Conservation (phyloP, 2,797 vertebrate genomes). For the Peromyscus nudipes region DNA sequence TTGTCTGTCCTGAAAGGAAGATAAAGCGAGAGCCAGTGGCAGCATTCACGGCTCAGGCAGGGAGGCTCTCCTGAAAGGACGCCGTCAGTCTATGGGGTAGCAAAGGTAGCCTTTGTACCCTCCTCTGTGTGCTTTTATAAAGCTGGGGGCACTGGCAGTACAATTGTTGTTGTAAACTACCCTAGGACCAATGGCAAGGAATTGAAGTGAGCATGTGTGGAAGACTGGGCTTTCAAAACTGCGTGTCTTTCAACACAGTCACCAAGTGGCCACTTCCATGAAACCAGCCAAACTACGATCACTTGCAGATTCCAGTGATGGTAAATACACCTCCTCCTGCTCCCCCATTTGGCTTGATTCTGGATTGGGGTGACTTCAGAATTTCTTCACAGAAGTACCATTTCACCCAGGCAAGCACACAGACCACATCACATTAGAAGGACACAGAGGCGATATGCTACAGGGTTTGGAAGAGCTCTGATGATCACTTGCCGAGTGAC, state of each 20-base stretch:
- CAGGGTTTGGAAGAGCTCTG: not conserved
- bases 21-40: not conserved
- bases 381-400: not conserved
- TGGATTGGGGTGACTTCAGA: not conserved
- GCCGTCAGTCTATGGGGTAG: rapidly evolving
- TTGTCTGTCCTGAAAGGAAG: not conserved
- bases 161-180: not conserved
- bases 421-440: not conserved
- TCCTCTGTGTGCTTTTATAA: not conserved
- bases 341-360: not conserved
- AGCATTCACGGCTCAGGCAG: not conserved
- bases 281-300: not conserved
- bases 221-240: not conserved
- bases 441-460: not conserved
- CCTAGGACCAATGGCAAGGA: not conserved
- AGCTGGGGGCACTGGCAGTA: not conserved
- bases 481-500: not conserved
- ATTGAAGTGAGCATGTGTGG: not conserved
- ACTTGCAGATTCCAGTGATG: not conserved
- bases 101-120: not conserved
- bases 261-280: not conserved
- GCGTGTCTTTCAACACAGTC: not conserved
- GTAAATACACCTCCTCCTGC: not conserved
- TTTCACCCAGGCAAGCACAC: not conserved
- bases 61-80: rapidly evolving